A percentile compares a stretch with the other conserved stretches of the same genome.
Evolutionary conservation across 2,797 vertebrate species (phyloP).

Genomic region (Hippocampus kuda): DNA sequence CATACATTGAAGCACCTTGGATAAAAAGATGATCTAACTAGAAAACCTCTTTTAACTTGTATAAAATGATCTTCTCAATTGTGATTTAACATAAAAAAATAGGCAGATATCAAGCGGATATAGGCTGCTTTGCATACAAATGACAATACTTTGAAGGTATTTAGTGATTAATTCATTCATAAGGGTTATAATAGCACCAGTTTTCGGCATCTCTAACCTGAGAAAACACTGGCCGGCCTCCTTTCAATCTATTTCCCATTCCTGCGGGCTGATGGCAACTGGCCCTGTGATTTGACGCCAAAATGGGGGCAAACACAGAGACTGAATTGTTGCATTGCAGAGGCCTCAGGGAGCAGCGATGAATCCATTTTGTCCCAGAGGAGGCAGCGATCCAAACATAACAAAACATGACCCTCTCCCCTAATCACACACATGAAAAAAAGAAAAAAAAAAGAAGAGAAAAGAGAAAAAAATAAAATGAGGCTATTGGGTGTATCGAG

Average conservation of each 20-base stretch:
- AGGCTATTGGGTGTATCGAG: constrained; percentile 52
- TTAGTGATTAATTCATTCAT: constrained; percentile 48
- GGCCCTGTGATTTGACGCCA: constrained; percentile 34
- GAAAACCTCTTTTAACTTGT: constrained; percentile 53
- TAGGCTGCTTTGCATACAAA: constrained; percentile 56
- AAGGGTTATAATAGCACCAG: constrained; percentile 81
- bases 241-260: constrained; percentile 70
- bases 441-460: constrained; percentile 31
- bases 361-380: constrained; percentile 43
- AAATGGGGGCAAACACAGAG: constrained; percentile 28
- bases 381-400: constrained; percentile 38
- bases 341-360: constrained; percentile 39
- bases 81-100: constrained; percentile 48
- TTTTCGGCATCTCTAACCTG: constrained; percentile 83
- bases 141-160: constrained; percentile 56
- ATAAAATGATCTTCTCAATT: constrained; percentile 50
- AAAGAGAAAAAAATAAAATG: constrained; percentile 34
- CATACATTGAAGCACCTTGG: constrained; percentile 58
- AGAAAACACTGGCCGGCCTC: constrained; percentile 69
- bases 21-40: constrained; percentile 60
- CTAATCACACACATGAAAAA: constrained; percentile 27
- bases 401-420: constrained; percentile 19
- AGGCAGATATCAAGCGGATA: constrained; percentile 58
- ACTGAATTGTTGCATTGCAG: constrained; percentile 31
- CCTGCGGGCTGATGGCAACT: constrained; percentile 41